A percentile compares a stretch with the other conserved stretches of the same genome.
phyloP scores from a whole-genome alignment of 2,888 invertebrate species.

The Bhutanitis thaidina region DNA sequence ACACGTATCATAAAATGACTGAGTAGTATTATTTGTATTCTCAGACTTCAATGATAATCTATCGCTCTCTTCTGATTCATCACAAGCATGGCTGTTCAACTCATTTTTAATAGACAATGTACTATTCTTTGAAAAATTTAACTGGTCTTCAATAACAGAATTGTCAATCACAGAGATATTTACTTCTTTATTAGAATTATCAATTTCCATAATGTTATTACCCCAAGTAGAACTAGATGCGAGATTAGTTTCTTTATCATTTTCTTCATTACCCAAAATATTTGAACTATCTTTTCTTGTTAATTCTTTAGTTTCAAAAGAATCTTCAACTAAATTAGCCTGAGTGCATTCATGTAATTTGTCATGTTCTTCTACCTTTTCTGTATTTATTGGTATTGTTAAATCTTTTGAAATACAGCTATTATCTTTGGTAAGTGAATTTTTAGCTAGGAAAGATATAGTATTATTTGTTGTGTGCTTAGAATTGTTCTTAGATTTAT shows the following conservation, averaged over 20 bases:
- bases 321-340: background rate
- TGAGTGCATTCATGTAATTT: slow-evolving; percentile 5
- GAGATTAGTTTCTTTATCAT: background rate
- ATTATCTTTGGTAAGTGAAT: background rate
- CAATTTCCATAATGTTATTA: slow-evolving; percentile 10
- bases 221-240: background rate
- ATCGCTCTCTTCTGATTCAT: background rate
- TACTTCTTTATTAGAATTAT: background rate
- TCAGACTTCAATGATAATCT: background rate
- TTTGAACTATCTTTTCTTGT: background rate
- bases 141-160: background rate
- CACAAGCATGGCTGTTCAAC: background rate
- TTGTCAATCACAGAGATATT: background rate
- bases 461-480: background rate
- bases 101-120: background rate
- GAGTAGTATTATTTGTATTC: slow-evolving; percentile 24
- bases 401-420: background rate
- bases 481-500: slow-evolving; percentile 20
- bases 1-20: slow-evolving; percentile 62
- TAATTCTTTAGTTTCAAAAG: background rate
- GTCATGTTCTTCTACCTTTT: slow-evolving; percentile 24
- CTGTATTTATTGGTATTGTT: background rate
- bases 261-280: background rate
- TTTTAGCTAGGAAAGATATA: background rate
- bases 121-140: background rate